Conservation (phyloP, 2,797 vertebrate genomes). For the Scolopax bukidnonensis region DNA sequence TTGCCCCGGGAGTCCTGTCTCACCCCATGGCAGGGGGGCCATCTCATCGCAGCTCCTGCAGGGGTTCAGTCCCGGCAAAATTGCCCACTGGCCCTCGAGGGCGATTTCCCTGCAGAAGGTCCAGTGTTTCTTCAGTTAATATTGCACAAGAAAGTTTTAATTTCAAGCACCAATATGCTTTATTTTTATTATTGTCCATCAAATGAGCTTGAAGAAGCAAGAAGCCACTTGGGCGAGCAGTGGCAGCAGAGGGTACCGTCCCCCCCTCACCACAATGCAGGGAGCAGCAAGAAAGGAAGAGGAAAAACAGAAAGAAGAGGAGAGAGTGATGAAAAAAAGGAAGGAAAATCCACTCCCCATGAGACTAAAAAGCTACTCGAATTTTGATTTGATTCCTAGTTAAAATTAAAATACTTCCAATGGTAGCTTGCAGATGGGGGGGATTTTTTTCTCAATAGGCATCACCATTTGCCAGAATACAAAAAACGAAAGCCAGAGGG, state of each 20-base stretch:
- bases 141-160: neutral
- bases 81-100: neutral
- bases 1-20: neutral
- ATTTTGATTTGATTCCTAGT: neutral
- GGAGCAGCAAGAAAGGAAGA: neutral
- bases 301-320: neutral
- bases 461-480: neutral
- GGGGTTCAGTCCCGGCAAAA: neutral
- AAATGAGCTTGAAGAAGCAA: neutral
- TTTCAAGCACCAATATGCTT: neutral
- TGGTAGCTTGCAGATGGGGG: neutral
- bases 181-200: neutral
- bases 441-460: neutral
- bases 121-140: neutral
- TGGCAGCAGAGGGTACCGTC: neutral
- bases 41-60: accelerated
- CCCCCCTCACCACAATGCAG: neutral
- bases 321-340: neutral
- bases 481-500: neutral
- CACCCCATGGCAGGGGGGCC: accelerated
- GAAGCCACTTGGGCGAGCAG: accelerated
- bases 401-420: neutral
- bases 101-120: neutral
- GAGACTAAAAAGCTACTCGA: neutral
- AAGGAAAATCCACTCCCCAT: neutral